Conservation (phyloP, 2,113 vertebrate genomes). For the Hemiscyllium ocellatum region DNA sequence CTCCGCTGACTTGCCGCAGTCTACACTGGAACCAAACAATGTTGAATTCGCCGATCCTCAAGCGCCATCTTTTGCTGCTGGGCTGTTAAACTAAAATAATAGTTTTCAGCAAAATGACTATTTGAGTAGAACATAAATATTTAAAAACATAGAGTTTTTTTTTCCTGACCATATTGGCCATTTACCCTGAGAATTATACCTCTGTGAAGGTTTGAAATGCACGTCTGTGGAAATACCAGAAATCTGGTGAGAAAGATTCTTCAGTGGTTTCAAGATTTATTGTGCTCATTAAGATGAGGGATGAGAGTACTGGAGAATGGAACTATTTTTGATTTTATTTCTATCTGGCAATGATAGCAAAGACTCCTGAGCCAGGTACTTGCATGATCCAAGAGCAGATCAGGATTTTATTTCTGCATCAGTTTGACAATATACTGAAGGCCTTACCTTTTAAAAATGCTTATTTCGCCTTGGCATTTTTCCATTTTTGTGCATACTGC, state of each 20-base stretch:
- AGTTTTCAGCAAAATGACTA: no score
- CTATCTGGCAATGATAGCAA: slow-evolving; percentile 22
- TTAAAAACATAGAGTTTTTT: neutral
- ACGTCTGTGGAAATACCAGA: slow-evolving; percentile 30
- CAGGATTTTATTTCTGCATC: neutral
- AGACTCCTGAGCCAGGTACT: slow-evolving; percentile 27
- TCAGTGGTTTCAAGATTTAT: slow-evolving; percentile 35
- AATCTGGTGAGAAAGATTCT: slow-evolving; percentile 32
- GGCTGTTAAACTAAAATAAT: no score
- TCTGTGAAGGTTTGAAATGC: slow-evolving; percentile 12
- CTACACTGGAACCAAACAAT: no score
- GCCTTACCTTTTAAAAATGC: slow-evolving; percentile 2
- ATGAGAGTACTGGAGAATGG: slow-evolving; percentile 31
- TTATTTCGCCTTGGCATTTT: slow-evolving; percentile 29
- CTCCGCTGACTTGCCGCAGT: no score
- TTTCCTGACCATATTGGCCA: neutral
- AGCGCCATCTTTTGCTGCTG: no score
- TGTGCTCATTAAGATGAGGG: slow-evolving; percentile 34
- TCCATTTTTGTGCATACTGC: neutral
- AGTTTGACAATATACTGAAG: slow-evolving; percentile 17
- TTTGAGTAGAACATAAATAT: neutral
- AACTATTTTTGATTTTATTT: slow-evolving; percentile 37
- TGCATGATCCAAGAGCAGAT: neutral
- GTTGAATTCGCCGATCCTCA: no score
- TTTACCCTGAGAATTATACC: neutral